phyloP scores from a whole-genome alignment of 2,888 invertebrate genomes.

The Macroteleia sp. region DNA sequence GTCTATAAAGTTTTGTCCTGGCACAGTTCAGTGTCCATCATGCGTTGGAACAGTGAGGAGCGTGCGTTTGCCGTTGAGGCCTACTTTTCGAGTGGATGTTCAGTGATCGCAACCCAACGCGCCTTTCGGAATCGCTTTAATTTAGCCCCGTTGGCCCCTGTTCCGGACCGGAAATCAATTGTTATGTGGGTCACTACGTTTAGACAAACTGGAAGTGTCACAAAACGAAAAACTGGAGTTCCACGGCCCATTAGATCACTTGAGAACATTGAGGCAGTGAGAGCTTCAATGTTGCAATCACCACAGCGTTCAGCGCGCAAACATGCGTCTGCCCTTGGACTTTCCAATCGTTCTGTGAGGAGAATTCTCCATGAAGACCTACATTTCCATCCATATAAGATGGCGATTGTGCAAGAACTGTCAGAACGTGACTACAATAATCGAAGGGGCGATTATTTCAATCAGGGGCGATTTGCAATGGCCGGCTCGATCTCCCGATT shows the following conservation, averaged over 20 bases:
- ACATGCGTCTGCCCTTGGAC: conserved; percentile 13
- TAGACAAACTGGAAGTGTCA: not conserved
- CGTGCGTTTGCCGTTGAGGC: conserved; percentile 12
- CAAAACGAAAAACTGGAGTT: conserved; percentile 8
- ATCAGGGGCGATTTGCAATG: conserved; percentile 24
- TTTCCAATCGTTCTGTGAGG: too few species aligned
- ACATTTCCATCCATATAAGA: too few species aligned
- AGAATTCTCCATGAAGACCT: too few species aligned
- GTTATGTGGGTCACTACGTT: conserved; percentile 68
- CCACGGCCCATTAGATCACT: conserved; percentile 66
- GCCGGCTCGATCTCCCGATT: conserved; percentile 43
- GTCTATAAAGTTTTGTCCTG: conserved; percentile 1
- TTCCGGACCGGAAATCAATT: conserved; percentile 69
- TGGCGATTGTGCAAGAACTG: too few species aligned
- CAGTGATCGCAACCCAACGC: conserved; percentile 65
- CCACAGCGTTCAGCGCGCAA: conserved; percentile 41
- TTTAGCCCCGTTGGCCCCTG: conserved; percentile 60
- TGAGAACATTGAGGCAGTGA: conserved; percentile 70
- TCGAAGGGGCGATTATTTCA: too few species aligned
- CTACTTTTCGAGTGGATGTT: conserved; percentile 47
- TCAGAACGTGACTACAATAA: too few species aligned
- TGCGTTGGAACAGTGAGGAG: conserved; percentile 4
- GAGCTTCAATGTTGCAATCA: conserved; percentile 65
- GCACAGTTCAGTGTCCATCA: not conserved
- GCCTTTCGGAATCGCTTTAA: conserved; percentile 67